Base-by-base conservation (phyloP, 2,797 vertebrate genomes). In the Hylomyscus alleni region DNA sequence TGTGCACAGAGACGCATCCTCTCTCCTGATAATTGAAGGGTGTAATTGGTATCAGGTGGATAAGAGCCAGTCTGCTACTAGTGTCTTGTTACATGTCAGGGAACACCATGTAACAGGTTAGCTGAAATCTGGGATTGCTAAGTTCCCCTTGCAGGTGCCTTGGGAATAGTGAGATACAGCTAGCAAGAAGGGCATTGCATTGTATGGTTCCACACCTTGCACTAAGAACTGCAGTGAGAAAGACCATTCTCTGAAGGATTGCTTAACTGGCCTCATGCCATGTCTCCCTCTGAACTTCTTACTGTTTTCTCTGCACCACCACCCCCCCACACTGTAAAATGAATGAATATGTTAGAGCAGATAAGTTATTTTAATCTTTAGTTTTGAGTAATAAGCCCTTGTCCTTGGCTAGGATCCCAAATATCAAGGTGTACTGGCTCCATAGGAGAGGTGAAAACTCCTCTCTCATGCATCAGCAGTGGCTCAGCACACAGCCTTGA, bases 1-100 rank as follows among this genome's bases (percentile, higher is more conserved):
- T 17, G 1, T 65, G 15, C 69, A 29, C 50, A 5, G 31, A 17
- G 2, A 4, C 1, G 6, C 1, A 29, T 4, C 0, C 6, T 40
- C 1, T 34, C 24, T 56, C 47, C 26, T 40, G 8, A 11, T 0
- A 10, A 5, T 0, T 24, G 31, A 40, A 37, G 19, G 50, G 58
- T 26, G 50, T 65, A 15, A 78, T 7, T 12, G 47, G 22, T 29
- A n/a, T 67, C 47, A 20, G 8, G 24, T n/a, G 22, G 40, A 2
- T 5, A 34, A 94, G 11, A 58, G 37, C 5, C 24, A 73, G 4
- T 58, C 69, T 34, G 56, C 47, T 50, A 14, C 73, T 60, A 82
- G 60, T 40, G 3, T 60, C 50, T 52, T 22, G n/a, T 10, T 17
- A 82, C 34, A 76, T 31, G 13, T 6, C 52, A 34, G 81, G 40